A percentile compares a stretch with the other conserved stretches of the same genome.
These are phyloP conservation scores for Peromyscus polionotus DNA, from an alignment of 2,113 vertebrate species.

Conservation along the genomic window DNA sequence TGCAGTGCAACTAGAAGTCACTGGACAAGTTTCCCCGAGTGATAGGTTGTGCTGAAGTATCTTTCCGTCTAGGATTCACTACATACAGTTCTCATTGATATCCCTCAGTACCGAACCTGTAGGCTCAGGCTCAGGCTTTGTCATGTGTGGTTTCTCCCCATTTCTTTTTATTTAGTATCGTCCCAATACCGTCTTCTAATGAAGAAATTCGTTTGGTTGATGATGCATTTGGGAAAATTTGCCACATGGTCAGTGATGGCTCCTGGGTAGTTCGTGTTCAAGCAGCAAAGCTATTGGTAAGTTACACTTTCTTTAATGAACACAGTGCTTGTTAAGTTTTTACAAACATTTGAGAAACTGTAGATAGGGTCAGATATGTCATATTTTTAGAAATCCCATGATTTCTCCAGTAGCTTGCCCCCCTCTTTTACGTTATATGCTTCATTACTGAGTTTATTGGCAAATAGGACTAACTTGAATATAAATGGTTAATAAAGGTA, in stretches of 20 bases:
- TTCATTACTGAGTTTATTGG: not conserved
- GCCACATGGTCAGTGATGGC: slow-evolving; percentile 98
- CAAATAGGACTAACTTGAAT: not conserved
- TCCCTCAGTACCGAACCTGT: slow-evolving; percentile 8
- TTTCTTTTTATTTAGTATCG: slow-evolving; percentile 90
- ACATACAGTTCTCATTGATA: not conserved
- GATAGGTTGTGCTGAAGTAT: slow-evolving; percentile 27
- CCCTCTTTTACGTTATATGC: not conserved
- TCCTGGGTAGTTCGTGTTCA: slow-evolving; percentile 98
- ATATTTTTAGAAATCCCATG: slow-evolving; percentile 3
- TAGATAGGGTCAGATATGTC: not conserved
- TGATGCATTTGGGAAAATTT: slow-evolving; percentile 98
- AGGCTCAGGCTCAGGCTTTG: slow-evolving; percentile 1
- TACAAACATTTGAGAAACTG: slow-evolving; percentile 48
- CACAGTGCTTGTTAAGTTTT: not conserved
- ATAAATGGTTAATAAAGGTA: not conserved
- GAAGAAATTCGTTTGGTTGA: slow-evolving; percentile 98
- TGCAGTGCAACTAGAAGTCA: not conserved
- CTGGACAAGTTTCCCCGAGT: not conserved
- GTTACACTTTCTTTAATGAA: slow-evolving; percentile 61
- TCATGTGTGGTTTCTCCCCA: not conserved
- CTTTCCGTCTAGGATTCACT: slow-evolving; percentile 27
- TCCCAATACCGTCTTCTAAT: slow-evolving; percentile 98
- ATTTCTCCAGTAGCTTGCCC: slow-evolving; percentile 29
- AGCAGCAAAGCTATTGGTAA: slow-evolving; percentile 96